phyloP scores from a whole-genome alignment of 2,113 vertebrate species.

The Cheirogaleus medius region DNA sequence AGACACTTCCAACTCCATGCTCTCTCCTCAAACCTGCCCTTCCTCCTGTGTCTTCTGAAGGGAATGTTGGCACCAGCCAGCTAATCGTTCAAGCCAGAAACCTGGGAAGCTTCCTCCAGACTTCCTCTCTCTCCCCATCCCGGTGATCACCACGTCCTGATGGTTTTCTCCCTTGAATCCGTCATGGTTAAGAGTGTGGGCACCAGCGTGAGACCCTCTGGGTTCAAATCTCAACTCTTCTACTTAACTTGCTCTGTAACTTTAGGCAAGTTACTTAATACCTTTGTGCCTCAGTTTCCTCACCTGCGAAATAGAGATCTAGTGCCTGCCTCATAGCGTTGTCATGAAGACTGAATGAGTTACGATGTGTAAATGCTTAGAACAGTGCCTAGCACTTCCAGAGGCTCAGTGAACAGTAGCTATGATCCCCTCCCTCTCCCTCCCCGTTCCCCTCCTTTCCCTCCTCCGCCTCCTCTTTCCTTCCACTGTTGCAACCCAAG shows the following conservation, averaged over 20 bases:
- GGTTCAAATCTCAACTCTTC: neutral
- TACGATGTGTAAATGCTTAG: neutral
- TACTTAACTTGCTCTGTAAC: neutral
- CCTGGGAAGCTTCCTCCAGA: neutral
- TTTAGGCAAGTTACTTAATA: neutral
- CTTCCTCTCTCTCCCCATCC: neutral
- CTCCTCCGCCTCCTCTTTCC: neutral
- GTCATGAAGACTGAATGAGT: neutral
- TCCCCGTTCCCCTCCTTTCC: neutral
- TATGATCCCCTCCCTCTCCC: accelerated
- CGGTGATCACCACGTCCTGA: neutral
- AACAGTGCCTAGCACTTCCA: neutral
- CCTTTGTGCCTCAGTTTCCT: neutral
- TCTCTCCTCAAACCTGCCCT: neutral
- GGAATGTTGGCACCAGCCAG: neutral
- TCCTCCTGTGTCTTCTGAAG: neutral
- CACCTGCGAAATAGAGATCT: neutral
- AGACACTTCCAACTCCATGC: neutral
- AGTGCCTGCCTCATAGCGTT: neutral
- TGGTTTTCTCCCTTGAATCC: neutral
- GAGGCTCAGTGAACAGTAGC: neutral
- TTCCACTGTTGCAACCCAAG: neutral
- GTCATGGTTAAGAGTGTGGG: neutral
- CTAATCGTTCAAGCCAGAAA: neutral
- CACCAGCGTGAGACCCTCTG: neutral